Base-by-base conservation (phyloP, 2,113 vertebrate genomes). In the Heliornis fulica region DNA sequence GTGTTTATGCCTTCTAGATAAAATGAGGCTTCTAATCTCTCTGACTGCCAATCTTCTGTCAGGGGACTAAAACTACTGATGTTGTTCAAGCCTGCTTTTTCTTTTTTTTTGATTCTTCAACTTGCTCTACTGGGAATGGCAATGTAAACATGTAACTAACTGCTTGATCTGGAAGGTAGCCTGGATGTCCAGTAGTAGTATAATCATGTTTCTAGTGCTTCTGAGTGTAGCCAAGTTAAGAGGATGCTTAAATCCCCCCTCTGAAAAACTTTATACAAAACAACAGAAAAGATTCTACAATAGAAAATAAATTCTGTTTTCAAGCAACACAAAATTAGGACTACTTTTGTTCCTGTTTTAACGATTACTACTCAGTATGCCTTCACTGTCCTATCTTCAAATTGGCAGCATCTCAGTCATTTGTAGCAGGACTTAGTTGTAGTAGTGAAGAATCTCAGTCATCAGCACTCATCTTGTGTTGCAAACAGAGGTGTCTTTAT, bases 331-430 rank as follows among this genome's bases (percentile, higher is more conserved):
- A 50, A 75, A 68, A 69, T 8, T 8, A n/a, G 43, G 36, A 36
- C 21, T 60, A 18, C 31, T 83, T 81, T 80, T 70, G 6, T 25
- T 64, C 69, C 22, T 16, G 26, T 60, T 82, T 32, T 57, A 41
- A 38, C 0, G 2, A 20, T 17, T 7, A 12, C 2, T 32, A 13
- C 5, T 68, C 21, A 51, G 15, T 16, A 7, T 5, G 3, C 16
- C 89, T 83, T 36, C 10, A 23, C 13, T 22, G 4, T 20, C 50
- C 8, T 87, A 0, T 22, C n/a, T 78, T 77, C 36, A 69, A 38
- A 72, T 36, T 60, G 45, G 8, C 20, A 74, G 50, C 8, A 3
- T 26, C 16, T 4, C 21, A 43, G 28, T 25, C 14, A 13, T n/a
- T 78, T 0, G 0, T 22, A 36, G 20, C 9, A 70, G 46, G 6